These are phyloP conservation scores for mouse (Mus musculus) DNA, from an alignment of 2,113 vertebrate species.

Conservation along the genomic window GRCm39 chr2:52374501-52375000, in stretches of 20 bases:
- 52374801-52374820: background rate
- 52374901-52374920: slow-evolving; percentile 33
- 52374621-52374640: background rate
- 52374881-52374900: background rate
- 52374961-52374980: slow-evolving; percentile 9
- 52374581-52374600: too few relatives aligned
- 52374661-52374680: background rate
- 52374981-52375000: background rate
- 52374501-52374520: background rate
- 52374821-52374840: slow-evolving; percentile 1
- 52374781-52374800: background rate
- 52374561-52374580: background rate
- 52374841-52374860: background rate
- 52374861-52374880: background rate
- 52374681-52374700: background rate
- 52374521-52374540: background rate
- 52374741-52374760: background rate
- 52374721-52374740: background rate
- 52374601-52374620: background rate
- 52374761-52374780: slow-evolving; percentile 6
- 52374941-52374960: slow-evolving; percentile 18
- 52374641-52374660: background rate
- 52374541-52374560: background rate
- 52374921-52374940: background rate
- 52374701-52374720: background rate